Base-by-base conservation (phyloP, 2,113 vertebrate genomes). In the Motacilla tschutschensis region DNA sequence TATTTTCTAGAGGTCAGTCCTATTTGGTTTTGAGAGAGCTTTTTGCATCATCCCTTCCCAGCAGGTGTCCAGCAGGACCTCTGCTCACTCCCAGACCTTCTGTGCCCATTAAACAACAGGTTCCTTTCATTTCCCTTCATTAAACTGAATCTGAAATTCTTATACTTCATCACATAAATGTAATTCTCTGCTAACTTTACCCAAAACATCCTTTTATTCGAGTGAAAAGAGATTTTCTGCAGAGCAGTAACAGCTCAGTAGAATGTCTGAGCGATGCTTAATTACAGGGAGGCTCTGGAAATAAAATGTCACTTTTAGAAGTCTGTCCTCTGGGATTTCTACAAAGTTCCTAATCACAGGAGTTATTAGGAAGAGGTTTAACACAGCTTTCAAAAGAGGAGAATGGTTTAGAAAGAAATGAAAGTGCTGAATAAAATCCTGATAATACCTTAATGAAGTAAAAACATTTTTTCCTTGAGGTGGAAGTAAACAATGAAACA, bases 201-300 rank as follows among this genome's bases (percentile, higher is more conserved):
- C 64, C 38, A 59, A 86, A 91, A 54, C 36, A 33, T 29, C 43
- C 58, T 77, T 88, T 70, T 65, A 26, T 66, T 73, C 26, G 13
- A 82, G 64, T 0, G 1, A 79, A 73, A 51, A 62, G 67, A 62
- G 47, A 33, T 63, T 75, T 94, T 84, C 63, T 77, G 59, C 57
- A 51, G 54, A 90, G 83, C 26, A 58, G 44, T 57, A 38, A 5
- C 12, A 84, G 47, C 43, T 54, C 64, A 63, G 44, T 40, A 51
- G 64, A 77, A 88, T 50, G 53, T 16, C 82, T 79, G 79, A 83
- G 63, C 82, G 53, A 63, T 40, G 53, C 64, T 85, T 91, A 87
- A 90, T 93, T 95, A 87, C 64, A 76, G 71, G 54, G 71, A 94
- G 59, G 81, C 43, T 91, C 67, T 82, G 62, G 84, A 84, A 94